These are phyloP conservation scores for Hybognathus amarus DNA, from an alignment of 2,797 vertebrate species.

Conservation along the genomic window DNA sequence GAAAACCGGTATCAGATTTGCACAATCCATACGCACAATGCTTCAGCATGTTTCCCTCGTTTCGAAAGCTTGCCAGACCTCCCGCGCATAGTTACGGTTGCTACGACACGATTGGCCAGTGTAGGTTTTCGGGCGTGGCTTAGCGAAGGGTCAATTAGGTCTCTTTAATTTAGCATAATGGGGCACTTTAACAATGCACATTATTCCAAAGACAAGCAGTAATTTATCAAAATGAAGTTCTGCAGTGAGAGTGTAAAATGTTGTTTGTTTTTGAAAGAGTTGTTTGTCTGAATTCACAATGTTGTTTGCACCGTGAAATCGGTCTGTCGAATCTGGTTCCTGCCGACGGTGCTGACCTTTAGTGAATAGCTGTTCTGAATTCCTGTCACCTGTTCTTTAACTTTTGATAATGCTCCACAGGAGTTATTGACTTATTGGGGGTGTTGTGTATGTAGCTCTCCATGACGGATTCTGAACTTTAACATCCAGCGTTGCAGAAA, in stretches of 20 bases:
- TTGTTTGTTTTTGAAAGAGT: neutral
- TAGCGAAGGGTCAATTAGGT: too few relatives aligned
- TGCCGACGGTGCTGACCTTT: slow-evolving; percentile 34
- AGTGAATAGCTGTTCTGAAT: slow-evolving; percentile 24
- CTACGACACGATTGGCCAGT: too few relatives aligned
- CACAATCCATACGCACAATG: too few relatives aligned
- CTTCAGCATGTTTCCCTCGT: too few relatives aligned
- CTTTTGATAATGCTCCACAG: slow-evolving; percentile 27
- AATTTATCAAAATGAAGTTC: neutral
- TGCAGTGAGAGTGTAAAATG: neutral
- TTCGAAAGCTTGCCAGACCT: too few relatives aligned
- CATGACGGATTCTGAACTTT: slow-evolving; percentile 22
- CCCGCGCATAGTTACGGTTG: too few relatives aligned
- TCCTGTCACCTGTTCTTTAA: slow-evolving; percentile 14
- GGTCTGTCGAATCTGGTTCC: neutral
- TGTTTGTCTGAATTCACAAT: neutral
- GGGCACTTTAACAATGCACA: neutral
- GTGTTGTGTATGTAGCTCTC: slow-evolving; percentile 13
- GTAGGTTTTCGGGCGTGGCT: too few relatives aligned
- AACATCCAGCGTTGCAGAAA: slow-evolving; percentile 24
- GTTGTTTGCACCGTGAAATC: neutral
- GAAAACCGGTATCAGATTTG: too few relatives aligned
- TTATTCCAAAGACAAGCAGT: neutral
- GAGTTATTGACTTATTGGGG: slow-evolving; percentile 24
- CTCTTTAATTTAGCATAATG: neutral